Evolutionary conservation across 2,888 invertebrate genomes (phyloP), one percentile per base, ranked within the genome.

Genomic region (Eledone cirrhosa): DNA sequence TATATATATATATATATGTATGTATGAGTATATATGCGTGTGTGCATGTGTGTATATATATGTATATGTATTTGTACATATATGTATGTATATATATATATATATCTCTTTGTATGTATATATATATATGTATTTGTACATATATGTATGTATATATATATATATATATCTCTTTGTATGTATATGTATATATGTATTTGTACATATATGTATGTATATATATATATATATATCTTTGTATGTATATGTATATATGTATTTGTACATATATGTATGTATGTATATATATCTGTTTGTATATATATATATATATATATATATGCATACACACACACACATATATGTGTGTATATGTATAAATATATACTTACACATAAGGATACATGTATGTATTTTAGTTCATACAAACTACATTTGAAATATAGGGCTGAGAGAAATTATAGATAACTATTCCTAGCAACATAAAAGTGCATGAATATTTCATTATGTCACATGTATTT

Each of bases 291-390:
- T 67, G 27, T 29, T 13, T 67, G 27, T 67, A 67, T 67, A 67
- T 67, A 29, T 29, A 67, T 67, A 67, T 67, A 67, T 67, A 67
- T 29, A 67, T 24, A 67, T 29, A 67, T 67, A n/a, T n/a, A n/a
- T n/a, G 29, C 29, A 65, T n/a, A 65, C 29, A n/a, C 13, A 63
- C 27, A 27, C 5, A 8, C 4, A 4, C 2, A 59, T 59, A 2
- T 3, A 5, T 11, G 4, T 59, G 59, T 59, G n/a, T 29, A 67
- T 67, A 67, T 67, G 27, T 67, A 67, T 29, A 67, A 29, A 67
- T 29, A 67, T 67, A n/a, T n/a, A n/a, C n/a, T 27, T 65, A 65
- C 14, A 65, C 29, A n/a, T n/a, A 63, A 24, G 63, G 11, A 8
- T 5, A 4, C 2, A 59, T 59, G 3, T 3, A 5, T 11, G 4